A percentile compares a stretch with the other conserved stretches of the same genome.
These are phyloP conservation scores for Thamnophis elegans DNA, from an alignment of 2,797 vertebrate genomes.

Conservation along the genomic window DNA sequence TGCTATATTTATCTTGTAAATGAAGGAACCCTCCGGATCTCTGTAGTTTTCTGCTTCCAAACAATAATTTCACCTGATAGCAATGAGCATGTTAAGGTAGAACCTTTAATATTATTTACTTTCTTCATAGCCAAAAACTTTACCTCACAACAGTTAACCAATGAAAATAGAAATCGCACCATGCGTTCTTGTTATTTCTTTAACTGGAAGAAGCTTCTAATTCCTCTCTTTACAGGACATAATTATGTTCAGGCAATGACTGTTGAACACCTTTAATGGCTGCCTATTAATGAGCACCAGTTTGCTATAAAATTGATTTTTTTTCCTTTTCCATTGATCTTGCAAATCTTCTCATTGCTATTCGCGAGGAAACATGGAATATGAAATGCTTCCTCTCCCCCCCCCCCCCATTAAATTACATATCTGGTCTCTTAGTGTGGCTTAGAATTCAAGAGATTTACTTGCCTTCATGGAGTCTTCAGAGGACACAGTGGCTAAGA, in stretches of 20 bases:
- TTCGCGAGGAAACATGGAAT: background rate
- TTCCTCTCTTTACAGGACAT: background rate
- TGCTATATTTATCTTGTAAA: background rate
- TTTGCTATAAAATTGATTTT: background rate
- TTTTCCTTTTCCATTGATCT: background rate
- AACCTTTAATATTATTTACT: background rate
- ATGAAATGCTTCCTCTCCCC: background rate
- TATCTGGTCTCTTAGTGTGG: background rate
- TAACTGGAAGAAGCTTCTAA: background rate
- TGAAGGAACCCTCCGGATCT: constrained; percentile 3
- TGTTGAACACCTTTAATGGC: background rate
- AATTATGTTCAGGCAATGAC: background rate
- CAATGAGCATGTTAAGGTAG: background rate
- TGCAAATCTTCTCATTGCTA: background rate
- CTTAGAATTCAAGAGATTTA: background rate
- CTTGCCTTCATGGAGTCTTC: background rate
- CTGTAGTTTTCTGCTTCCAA: background rate
- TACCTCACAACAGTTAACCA: background rate
- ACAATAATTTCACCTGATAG: constrained; percentile 3
- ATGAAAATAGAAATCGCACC: background rate
- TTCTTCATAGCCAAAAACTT: background rate
- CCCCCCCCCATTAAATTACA: background rate
- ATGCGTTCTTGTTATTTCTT: background rate
- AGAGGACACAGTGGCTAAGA: too few relatives aligned
- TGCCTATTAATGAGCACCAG: background rate